These are phyloP conservation scores for Lampris incognitus DNA, from an alignment of 2,113 vertebrate genomes.

Conservation along the genomic window DNA sequence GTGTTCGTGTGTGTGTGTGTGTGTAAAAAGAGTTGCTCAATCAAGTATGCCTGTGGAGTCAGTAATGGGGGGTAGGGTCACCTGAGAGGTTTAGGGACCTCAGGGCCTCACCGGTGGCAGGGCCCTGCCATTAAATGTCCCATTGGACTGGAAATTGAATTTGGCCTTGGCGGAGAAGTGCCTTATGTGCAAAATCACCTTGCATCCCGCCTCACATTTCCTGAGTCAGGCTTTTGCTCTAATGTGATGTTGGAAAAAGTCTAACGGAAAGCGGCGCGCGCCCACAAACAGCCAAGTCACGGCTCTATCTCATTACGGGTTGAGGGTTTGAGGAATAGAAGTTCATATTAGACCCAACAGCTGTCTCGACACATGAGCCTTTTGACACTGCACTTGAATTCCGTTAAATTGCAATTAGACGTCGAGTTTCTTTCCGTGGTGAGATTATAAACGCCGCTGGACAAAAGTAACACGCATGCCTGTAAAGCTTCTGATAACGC, in stretches of 20 bases:
- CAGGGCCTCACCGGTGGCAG: not conserved
- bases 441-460: too few species aligned
- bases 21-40: not conserved
- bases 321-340: not conserved
- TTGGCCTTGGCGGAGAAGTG: conserved; percentile 1
- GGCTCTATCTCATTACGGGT: not conserved
- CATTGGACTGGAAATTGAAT: conserved; percentile 2
- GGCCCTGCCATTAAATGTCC: not conserved
- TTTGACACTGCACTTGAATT: too few species aligned
- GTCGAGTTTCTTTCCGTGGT: too few species aligned
- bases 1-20: too few species aligned
- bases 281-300: not conserved
- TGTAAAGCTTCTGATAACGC: too few species aligned
- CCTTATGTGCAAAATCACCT: not conserved
- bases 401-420: too few species aligned
- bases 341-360: not conserved
- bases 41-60: not conserved
- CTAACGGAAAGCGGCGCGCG: not conserved
- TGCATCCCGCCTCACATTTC: not conserved
- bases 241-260: not conserved
- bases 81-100: conserved; percentile 9
- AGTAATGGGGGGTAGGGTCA: not conserved
- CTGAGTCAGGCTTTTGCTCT: not conserved
- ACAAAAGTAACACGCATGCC: too few species aligned
- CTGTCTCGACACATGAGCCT: not conserved